Conservation (phyloP, 1,140 invertebrate species). For the Periplaneta americana region DNA sequence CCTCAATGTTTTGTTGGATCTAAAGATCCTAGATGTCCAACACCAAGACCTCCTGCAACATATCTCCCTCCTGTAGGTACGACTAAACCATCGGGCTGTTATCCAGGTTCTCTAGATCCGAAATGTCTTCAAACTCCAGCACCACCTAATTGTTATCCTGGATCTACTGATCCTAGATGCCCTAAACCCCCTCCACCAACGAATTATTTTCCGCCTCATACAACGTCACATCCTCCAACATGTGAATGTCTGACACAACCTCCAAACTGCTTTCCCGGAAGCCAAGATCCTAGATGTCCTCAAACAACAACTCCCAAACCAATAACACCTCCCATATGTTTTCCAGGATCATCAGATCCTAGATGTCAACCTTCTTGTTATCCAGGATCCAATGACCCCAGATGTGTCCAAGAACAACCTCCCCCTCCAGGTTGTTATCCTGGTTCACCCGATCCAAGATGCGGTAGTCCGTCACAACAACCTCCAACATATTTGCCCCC, state of each 20-base stretch:
- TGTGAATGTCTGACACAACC: constrained; percentile 19
- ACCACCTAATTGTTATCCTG: constrained; percentile 24
- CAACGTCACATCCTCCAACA: constrained; percentile 17
- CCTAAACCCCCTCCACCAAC: constrained; percentile 19
- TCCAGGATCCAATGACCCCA: constrained; percentile 28
- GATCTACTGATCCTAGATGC: constrained; percentile 29
- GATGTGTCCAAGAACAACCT: constrained; percentile 26
- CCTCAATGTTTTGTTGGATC: constrained; percentile 20
- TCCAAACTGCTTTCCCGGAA: constrained; percentile 31
- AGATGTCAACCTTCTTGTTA: constrained; percentile 30
- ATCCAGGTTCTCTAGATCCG: constrained; percentile 34
- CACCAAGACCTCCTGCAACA: constrained; percentile 20
- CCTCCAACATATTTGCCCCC: constrained; percentile 18
- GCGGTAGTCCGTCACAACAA: constrained; percentile 23
- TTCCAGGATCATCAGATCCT: constrained; percentile 26
- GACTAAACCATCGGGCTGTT: constrained; percentile 29
- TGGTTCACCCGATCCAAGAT: constrained; percentile 33
- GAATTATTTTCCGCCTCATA: constrained; percentile 25
- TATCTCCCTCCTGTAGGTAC: constrained; percentile 23
- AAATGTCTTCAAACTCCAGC: constrained; percentile 30
- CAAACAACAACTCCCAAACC: constrained; percentile 25
- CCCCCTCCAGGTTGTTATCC: constrained; percentile 24
- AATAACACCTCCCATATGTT: constrained; percentile 23
- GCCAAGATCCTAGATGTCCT: constrained; percentile 33
- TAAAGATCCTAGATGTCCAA: constrained; percentile 21